Conservation (phyloP, 2,888 invertebrate genomes). For the Hemaris fuciformis region DNA sequence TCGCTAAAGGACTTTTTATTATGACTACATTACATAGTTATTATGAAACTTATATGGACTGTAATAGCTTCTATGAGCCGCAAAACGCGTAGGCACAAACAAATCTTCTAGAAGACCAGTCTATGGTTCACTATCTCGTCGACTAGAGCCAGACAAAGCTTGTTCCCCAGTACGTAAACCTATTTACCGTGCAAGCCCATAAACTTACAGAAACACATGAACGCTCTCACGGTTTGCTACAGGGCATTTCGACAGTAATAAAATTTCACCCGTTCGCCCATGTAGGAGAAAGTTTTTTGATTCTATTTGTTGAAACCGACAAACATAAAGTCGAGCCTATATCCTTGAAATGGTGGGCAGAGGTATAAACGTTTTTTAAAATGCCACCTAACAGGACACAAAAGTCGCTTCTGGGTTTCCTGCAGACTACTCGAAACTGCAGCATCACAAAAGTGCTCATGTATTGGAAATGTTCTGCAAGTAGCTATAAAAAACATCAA, state of each 20-base stretch:
- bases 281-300: background rate
- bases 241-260: conserved; percentile 23
- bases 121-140: background rate
- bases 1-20: too few relatives aligned
- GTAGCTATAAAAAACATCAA: too few relatives aligned
- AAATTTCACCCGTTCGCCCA: conserved; percentile 11
- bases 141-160: conserved; percentile 20
- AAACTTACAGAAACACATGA: conserved; percentile 36
- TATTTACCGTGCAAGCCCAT: conserved; percentile 32
- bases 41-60: background rate
- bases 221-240: conserved; percentile 33
- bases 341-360: too few relatives aligned
- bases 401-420: too few relatives aligned
- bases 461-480: too few relatives aligned
- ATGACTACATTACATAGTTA: too few relatives aligned
- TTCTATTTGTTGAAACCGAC: background rate
- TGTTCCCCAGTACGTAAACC: conserved; percentile 38
- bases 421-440: too few relatives aligned
- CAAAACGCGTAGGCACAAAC: background rate
- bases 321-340: too few relatives aligned
- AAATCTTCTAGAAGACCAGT: conserved; percentile 17
- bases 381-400: too few relatives aligned
- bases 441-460: too few relatives aligned
- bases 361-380: too few relatives aligned
- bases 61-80: background rate